Evolutionary conservation across 2,797 vertebrate genomes (phyloP).

Genomic region (Aphelocoma californica): DNA sequence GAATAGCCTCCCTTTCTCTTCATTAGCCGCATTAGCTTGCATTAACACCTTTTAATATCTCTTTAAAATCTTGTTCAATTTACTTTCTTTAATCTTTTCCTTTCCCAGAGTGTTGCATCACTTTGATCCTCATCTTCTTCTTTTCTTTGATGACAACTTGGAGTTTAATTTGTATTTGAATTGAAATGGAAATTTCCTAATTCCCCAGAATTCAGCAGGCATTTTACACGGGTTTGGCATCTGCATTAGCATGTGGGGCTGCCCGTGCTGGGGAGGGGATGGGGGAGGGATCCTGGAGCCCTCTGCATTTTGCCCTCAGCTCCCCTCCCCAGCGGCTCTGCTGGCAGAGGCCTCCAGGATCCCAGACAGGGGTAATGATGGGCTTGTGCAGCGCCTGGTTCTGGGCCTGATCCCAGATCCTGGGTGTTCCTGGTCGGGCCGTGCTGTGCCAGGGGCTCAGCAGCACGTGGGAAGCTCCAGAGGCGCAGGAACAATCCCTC

Average conservation of each 20-base stretch:
- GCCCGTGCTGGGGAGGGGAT: background rate
- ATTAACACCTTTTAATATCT: slow-evolving; percentile 86
- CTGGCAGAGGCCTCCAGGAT: background rate
- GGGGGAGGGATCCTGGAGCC: background rate
- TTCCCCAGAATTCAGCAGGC: slow-evolving; percentile 49
- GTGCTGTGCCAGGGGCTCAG: background rate
- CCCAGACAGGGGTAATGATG: background rate
- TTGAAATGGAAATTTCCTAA: slow-evolving; percentile 81
- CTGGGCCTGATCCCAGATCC: background rate
- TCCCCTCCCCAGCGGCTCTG: background rate
- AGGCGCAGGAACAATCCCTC: background rate
- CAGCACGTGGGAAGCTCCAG: background rate
- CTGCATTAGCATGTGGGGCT: background rate
- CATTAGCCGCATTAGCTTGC: slow-evolving; percentile 78
- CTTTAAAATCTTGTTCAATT: slow-evolving; percentile 82
- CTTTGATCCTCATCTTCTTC: slow-evolving; percentile 79
- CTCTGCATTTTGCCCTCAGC: fast-evolving
- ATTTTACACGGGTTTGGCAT: background rate
- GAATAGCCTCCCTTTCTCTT: slow-evolving; percentile 76
- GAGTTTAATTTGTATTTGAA: slow-evolving; percentile 80
- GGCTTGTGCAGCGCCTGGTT: background rate
- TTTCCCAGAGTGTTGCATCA: slow-evolving; percentile 74
- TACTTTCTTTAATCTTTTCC: slow-evolving; percentile 84
- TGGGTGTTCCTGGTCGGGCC: fast-evolving
- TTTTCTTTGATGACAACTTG: slow-evolving; percentile 78